Percentiles rank a stretch among this genome's conserved stretches.
Conservation (phyloP, 2,888 invertebrate genomes). For the Epinotia demarniana region DNA sequence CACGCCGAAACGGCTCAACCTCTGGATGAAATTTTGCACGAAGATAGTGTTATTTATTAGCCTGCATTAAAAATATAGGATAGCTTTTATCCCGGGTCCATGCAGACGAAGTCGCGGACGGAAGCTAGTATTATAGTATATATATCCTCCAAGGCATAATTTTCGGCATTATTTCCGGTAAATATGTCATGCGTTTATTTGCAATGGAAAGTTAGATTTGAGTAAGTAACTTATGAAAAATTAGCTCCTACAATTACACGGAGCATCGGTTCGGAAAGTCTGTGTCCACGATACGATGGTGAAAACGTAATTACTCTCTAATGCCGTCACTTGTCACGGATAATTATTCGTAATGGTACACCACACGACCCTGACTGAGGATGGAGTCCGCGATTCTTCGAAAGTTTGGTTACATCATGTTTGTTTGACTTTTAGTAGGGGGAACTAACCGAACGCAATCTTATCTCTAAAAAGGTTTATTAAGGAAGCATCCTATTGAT, state of each 20-base stretch:
- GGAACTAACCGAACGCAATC: neutral
- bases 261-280: conserved; percentile 71
- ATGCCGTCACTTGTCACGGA: conserved; percentile 46
- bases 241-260: conserved; percentile 55
- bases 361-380: conserved; percentile 28
- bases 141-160: neutral
- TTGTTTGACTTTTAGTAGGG: conserved; percentile 14
- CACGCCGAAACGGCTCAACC: too few relatives aligned
- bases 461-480: conserved; percentile 11
- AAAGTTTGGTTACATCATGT: conserved; percentile 27
- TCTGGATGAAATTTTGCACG: too few relatives aligned
- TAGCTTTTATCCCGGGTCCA: too few relatives aligned
- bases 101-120: too few relatives aligned
- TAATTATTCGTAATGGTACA: conserved; percentile 42
- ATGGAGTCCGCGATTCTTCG: conserved; percentile 22
- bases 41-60: too few relatives aligned
- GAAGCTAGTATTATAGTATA: too few relatives aligned
- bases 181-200: neutral
- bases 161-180: neutral
- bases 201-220: conserved; percentile 24
- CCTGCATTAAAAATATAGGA: too few relatives aligned
- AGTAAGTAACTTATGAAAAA: conserved; percentile 30
- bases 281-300: conserved; percentile 61
- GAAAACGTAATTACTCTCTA: conserved; percentile 66
- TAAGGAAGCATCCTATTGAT: conserved; percentile 31